phyloP scores from a whole-genome alignment of 2,113 vertebrate genomes.

The Rattus rattus region DNA sequence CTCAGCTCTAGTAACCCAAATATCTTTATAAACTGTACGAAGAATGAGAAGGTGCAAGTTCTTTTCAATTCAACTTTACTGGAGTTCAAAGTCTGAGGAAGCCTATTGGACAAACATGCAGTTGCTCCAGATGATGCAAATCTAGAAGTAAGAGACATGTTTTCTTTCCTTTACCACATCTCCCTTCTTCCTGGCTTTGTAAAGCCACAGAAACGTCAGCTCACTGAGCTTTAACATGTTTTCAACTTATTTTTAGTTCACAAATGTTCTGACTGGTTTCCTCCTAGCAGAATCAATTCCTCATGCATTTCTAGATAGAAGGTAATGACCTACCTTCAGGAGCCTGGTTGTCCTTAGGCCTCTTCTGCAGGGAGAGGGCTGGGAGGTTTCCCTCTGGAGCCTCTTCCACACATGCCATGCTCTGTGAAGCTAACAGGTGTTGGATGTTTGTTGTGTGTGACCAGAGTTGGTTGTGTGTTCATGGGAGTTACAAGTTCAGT shows the following conservation, averaged over 20 bases:
- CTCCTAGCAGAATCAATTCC: conserved; percentile 10
- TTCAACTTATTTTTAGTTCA: conserved; percentile 58
- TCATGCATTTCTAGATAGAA: neutral
- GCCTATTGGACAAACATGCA: neutral
- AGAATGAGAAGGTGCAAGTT: neutral
- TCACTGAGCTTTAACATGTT: conserved; percentile 47
- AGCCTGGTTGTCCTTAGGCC: neutral
- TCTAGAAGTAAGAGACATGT: conserved; percentile 61
- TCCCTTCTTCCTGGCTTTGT: conserved; percentile 35
- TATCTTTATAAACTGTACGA: neutral
- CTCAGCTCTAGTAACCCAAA: neutral
- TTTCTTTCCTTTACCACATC: conserved; percentile 43
- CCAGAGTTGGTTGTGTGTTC: neutral
- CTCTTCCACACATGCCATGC: neutral
- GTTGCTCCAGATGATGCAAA: conserved; percentile 49
- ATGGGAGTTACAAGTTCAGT: neutral
- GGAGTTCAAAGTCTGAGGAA: neutral
- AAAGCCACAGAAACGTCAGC: conserved; percentile 62
- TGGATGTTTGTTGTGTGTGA: neutral
- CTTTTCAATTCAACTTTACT: conserved; percentile 42
- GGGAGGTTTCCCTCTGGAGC: neutral
- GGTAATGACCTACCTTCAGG: neutral
- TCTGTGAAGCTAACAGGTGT: neutral
- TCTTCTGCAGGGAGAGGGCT: neutral
- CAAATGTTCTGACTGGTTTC: conserved; percentile 59